Percentiles rank a stretch among this genome's conserved stretches.
Evolutionary conservation across 2,797 vertebrate genomes (phyloP).

Genomic region (Eulemur coronatus): DNA sequence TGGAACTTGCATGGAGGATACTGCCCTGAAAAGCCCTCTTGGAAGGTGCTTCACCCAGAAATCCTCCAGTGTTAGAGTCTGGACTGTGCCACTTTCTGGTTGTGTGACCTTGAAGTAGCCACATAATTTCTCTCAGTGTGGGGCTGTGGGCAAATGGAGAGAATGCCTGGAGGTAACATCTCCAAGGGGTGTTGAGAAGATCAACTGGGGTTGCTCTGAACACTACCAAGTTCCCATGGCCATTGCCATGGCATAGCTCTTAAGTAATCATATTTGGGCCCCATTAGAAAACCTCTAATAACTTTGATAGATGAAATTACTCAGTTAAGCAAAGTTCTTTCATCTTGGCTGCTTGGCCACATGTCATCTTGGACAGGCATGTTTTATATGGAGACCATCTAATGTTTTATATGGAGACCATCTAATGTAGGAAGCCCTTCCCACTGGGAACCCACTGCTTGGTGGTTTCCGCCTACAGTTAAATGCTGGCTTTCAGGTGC

Average conservation of each 20-base stretch:
- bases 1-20: no score
- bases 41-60: neutral
- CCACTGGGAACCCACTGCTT: no score
- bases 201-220: neutral
- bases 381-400: neutral
- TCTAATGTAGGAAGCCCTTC: neutral
- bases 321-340: neutral
- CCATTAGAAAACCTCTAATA: neutral
- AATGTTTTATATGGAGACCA: neutral
- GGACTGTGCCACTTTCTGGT: neutral
- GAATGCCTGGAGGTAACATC: neutral
- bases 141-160: neutral
- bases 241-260: fast-evolving
- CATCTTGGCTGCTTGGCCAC: neutral
- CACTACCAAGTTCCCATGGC: neutral
- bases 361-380: neutral
- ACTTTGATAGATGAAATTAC: neutral
- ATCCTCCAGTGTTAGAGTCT: neutral
- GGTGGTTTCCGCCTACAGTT: no score
- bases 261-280: neutral
- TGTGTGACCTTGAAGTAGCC: neutral
- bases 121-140: neutral
- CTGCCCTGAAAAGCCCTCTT: neutral
- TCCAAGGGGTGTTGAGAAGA: no score
- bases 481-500: neutral